phyloP scores from a whole-genome alignment of 1,140 invertebrate species.

The Helicorthomorpha holstii region DNA sequence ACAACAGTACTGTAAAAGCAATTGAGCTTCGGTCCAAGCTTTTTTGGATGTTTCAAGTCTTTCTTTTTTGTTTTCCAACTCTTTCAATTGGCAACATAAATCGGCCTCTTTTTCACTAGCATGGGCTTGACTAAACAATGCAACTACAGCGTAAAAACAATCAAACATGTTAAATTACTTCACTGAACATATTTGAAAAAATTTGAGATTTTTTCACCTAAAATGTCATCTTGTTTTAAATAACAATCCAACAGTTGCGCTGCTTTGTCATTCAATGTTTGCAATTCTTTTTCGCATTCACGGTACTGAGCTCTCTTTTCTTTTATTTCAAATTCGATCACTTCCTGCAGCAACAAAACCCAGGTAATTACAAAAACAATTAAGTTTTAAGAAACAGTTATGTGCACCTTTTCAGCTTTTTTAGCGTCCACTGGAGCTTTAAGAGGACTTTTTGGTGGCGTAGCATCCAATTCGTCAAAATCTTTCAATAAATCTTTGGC shows the following conservation, averaged over 20 bases:
- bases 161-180: neutral
- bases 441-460: too few relatives aligned
- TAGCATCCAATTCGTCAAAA: too few relatives aligned
- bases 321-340: neutral
- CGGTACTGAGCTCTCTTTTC: neutral
- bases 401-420: too few relatives aligned
- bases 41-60: neutral
- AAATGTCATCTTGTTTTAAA: conserved; percentile 6
- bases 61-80: neutral
- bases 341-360: too few relatives aligned
- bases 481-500: too few relatives aligned
- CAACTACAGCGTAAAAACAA: neutral
- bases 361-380: too few relatives aligned
- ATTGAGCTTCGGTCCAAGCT: conserved; percentile 31
- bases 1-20: conserved; percentile 31
- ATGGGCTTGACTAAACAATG: neutral
- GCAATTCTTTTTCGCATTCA: neutral
- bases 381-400: too few relatives aligned
- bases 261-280: neutral
- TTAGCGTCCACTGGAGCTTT: too few relatives aligned
- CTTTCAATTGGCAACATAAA: neutral
- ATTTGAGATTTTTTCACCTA: too few relatives aligned
- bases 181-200: too few relatives aligned
- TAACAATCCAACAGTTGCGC: conserved; percentile 6
- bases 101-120: neutral